phyloP scores from a whole-genome alignment of 2,113 vertebrate species.

The Pterocles burchelli region DNA sequence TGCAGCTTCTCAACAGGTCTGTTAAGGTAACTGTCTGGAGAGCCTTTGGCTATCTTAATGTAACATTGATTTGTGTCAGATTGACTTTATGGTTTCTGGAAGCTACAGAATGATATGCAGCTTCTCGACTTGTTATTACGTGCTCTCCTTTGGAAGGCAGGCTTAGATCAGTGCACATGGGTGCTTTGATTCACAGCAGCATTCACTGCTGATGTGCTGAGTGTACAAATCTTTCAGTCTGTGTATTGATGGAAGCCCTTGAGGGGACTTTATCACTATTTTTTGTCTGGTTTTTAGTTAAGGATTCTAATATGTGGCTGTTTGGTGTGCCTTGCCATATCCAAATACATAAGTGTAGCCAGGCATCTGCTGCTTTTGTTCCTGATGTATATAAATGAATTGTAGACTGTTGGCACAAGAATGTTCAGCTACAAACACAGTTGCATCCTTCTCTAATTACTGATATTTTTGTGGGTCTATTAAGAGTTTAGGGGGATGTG shows the following conservation, averaged over 20 bases:
- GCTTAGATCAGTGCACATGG: background rate
- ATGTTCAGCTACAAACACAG: background rate
- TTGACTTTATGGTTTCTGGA: constrained; percentile 61
- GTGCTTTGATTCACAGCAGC: constrained; percentile 41
- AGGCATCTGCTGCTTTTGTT: constrained; percentile 67
- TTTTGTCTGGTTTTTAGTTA: constrained; percentile 44
- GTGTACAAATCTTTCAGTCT: constrained; percentile 39
- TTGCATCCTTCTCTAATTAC: constrained; percentile 53
- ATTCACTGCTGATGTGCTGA: background rate
- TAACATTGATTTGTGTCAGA: constrained; percentile 62
- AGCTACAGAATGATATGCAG: constrained; percentile 31
- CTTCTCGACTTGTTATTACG: background rate
- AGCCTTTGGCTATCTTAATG: constrained; percentile 56
- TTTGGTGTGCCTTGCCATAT: constrained; percentile 52
- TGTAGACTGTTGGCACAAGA: constrained; percentile 47
- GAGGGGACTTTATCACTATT: background rate
- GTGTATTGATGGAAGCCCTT: background rate
- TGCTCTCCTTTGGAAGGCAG: constrained; percentile 34
- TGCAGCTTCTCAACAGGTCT: constrained; percentile 46
- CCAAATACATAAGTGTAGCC: constrained; percentile 2
- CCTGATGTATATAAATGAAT: constrained; percentile 29
- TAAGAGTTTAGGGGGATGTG: constrained; percentile 17
- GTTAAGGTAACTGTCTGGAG: constrained; percentile 56
- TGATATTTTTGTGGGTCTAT: constrained; percentile 45
- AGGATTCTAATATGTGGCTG: constrained; percentile 46